Conservation (phyloP, 2,888 invertebrate genomes). For the Desoria tigrina region DNA sequence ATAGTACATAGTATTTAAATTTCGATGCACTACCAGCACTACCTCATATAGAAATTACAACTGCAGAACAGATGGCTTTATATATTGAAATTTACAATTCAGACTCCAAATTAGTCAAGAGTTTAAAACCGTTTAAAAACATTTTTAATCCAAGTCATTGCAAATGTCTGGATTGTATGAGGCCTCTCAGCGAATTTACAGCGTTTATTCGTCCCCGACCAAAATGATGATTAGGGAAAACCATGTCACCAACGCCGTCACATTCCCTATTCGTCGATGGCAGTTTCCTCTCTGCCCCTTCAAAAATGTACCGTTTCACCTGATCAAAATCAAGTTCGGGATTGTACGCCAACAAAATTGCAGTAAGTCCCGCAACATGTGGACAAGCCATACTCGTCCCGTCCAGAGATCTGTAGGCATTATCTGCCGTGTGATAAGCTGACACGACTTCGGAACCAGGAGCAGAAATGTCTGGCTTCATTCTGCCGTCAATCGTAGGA, state of each 20-base stretch:
- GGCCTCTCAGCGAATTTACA: neutral
- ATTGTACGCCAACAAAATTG: slow-evolving; percentile 12
- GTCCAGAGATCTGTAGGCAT: slow-evolving; percentile 19
- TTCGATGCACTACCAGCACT: too few relatives aligned
- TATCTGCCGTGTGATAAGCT: slow-evolving; percentile 7
- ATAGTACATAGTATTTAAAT: too few relatives aligned
- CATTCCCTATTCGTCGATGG: neutral
- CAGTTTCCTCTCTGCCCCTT: neutral
- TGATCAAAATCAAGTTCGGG: neutral
- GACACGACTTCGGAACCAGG: slow-evolving; percentile 17
- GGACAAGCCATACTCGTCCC: slow-evolving; percentile 30
- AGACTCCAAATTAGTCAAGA: too few relatives aligned
- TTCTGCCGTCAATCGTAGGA: neutral
- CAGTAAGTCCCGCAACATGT: slow-evolving; percentile 4
- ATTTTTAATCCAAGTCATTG: too few relatives aligned
- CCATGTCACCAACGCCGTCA: neutral
- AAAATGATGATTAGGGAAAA: slow-evolving; percentile 10
- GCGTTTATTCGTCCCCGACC: slow-evolving; percentile 8
- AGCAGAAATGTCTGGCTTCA: slow-evolving; percentile 20
- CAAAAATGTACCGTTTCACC: neutral
- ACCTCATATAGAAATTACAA: too few relatives aligned
- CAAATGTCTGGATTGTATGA: too few relatives aligned
- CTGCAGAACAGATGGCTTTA: too few relatives aligned
- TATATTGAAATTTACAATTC: too few relatives aligned
- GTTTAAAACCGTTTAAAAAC: too few relatives aligned